Base-by-base conservation (phyloP, 2,888 invertebrate species). In the Lasioglossum calceatum region DNA sequence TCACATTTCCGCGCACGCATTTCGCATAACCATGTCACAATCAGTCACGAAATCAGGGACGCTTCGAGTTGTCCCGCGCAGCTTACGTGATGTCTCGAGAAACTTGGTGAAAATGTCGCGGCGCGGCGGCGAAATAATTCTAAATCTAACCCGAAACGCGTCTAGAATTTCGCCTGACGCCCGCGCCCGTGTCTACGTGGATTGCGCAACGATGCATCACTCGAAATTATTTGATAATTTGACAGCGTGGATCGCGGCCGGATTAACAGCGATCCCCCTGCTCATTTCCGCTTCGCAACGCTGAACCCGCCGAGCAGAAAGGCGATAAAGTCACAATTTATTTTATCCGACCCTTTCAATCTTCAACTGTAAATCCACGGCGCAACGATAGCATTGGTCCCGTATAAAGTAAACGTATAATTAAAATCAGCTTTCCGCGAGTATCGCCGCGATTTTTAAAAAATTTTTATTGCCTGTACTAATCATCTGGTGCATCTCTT, bases 1-100 rank as follows among this genome's bases (percentile, higher is more conserved):
- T 85, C 88, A 67, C 79, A 87, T 89, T 82, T 81, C 79, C 36
- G 73, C 58, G 85, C 87, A 89, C 85, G 88, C 85, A 79, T 82
- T 78, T 81, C 88, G 78, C 79, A 81, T 83, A 86, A 82, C 72
- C 70, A 23, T 36, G 54, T 64, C 61, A 87, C 82, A 88, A 89
- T 89, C 88, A 79, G 83, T 88, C 86, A 89, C 90, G 89, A 89
- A 88, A 88, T 89, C 80, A 75, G 70, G 82, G 16, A 76, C 77
- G 79, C 78, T 61, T 78, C 79, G 77, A 80, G 82, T 85, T 72
- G 75, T 80, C 71, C 75, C 47, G 71, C 44, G 54, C 27, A 70
- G 19, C 75, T 89, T 81, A 89, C 85, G 82, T 79, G 89, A 83
- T 75, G 71, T 79, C 54, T 81, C 81, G 70, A 73, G 78, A 76